Percentiles rank a stretch among this genome's conserved stretches.
These are phyloP conservation scores for Noturus placidus DNA, from an alignment of 2,113 vertebrate species.

Conservation along the genomic window DNA sequence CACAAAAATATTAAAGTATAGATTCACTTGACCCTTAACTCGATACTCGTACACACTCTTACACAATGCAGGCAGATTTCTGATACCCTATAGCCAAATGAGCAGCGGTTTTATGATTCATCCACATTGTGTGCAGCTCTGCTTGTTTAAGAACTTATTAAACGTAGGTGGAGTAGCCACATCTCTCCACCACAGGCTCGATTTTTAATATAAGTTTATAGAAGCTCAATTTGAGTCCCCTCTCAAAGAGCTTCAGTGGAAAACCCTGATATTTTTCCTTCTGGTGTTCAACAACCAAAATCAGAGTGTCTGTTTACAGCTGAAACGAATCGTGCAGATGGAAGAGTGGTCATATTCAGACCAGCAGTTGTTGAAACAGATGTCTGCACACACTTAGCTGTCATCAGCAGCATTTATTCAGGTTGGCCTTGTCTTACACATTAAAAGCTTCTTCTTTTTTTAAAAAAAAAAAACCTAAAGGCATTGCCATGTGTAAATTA, in stretches of 20 bases:
- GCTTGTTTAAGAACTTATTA: slow-evolving; percentile 37
- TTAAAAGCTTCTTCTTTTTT: not conserved
- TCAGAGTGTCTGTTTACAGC: slow-evolving; percentile 42
- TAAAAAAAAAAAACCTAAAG: not conserved
- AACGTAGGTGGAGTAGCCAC: slow-evolving; percentile 40
- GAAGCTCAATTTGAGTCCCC: not conserved
- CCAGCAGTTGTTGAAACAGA: slow-evolving; percentile 34
- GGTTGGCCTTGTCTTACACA: slow-evolving; percentile 10
- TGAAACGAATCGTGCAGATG: slow-evolving; percentile 32
- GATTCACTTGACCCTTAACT: not conserved
- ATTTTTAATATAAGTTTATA: slow-evolving; percentile 45
- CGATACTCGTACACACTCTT: not conserved
- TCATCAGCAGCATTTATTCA: not conserved
- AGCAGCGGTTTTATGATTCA: slow-evolving; percentile 17
- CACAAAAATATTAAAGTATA: slow-evolving; percentile 12
- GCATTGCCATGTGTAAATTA: not conserved
- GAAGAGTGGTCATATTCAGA: slow-evolving; percentile 28
- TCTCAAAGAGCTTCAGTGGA: slow-evolving; percentile 20
- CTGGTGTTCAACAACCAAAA: slow-evolving; percentile 40
- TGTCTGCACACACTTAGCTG: not conserved
- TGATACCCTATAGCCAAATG: not conserved
- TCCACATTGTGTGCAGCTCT: slow-evolving; percentile 17
- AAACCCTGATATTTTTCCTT: slow-evolving; percentile 43
- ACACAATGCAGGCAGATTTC: not conserved
- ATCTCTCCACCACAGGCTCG: slow-evolving; percentile 29